Percentiles rank a stretch among this genome's conserved stretches.
Conservation (phyloP, 2,797 vertebrate species). For the Mycteria americana region DNA sequence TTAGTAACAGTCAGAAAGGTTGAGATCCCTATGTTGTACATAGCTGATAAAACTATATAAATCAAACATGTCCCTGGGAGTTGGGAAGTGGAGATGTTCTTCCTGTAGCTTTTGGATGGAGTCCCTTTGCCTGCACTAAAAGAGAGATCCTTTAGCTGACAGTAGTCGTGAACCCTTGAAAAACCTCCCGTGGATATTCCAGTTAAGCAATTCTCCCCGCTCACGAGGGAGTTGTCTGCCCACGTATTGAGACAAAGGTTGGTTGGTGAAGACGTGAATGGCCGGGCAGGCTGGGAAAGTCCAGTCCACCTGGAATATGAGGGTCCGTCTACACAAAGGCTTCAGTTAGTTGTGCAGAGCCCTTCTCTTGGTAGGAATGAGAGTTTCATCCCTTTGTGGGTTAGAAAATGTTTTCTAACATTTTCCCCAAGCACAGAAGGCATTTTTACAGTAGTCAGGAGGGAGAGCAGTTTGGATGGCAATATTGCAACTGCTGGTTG, state of each 20-base stretch:
- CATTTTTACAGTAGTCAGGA: neutral
- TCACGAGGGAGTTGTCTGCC: neutral
- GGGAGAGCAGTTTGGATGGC: neutral
- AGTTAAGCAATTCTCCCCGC: neutral
- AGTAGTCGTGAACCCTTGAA: neutral
- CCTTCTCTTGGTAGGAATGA: neutral
- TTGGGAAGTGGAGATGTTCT: neutral
- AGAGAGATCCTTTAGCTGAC: neutral
- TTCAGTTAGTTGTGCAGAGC: neutral
- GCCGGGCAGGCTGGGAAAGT: neutral
- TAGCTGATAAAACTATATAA: neutral
- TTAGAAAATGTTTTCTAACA: neutral
- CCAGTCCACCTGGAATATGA: neutral
- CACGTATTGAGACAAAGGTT: neutral
- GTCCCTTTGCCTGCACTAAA: neutral
- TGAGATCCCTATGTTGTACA: neutral
- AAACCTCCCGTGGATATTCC: neutral
- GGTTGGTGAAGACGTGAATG: neutral
- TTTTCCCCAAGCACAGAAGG: neutral
- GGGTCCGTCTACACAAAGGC: fast-evolving
- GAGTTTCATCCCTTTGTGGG: neutral
- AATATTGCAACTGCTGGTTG: neutral
- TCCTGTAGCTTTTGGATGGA: neutral
- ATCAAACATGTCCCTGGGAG: neutral
- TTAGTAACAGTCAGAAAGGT: neutral